phyloP scores from a whole-genome alignment of 2,888 invertebrate species.

The Lordiphosa andalusiaca region DNA sequence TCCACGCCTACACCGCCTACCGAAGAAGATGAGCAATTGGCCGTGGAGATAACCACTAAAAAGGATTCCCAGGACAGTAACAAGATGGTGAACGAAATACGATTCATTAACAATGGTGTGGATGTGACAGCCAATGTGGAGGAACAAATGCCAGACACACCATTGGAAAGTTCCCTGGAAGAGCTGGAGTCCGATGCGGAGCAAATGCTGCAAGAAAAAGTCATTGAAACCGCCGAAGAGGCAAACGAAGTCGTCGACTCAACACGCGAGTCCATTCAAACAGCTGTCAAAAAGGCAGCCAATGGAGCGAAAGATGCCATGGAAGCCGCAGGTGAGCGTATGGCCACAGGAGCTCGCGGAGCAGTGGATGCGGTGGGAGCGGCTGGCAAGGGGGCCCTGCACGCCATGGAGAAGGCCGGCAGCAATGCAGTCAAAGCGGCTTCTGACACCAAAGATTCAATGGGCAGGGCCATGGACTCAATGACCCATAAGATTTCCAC shows the following conservation, averaged over 20 bases:
- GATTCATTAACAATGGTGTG: conserved; percentile 79
- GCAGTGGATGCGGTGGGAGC: conserved; percentile 57
- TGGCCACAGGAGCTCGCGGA: conserved; percentile 43
- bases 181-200: conserved; percentile 34
- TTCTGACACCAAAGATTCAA: conserved; percentile 55
- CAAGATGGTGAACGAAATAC: conserved; percentile 77
- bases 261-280: conserved; percentile 46
- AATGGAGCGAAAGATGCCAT: conserved; percentile 53
- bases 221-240: conserved; percentile 26
- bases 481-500: conserved; percentile 25
- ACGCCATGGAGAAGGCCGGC: conserved; percentile 62
- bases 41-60: conserved; percentile 76
- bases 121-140: conserved; percentile 78
- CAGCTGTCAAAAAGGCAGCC: conserved; percentile 48
- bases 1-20: conserved; percentile 66
- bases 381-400: conserved; percentile 51
- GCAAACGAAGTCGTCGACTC: conserved; percentile 31
- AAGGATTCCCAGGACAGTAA: conserved; percentile 73
- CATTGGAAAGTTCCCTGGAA: conserved; percentile 45
- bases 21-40: conserved; percentile 78
- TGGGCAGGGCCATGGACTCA: conserved; percentile 63
- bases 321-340: conserved; percentile 58
- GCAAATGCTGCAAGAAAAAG: conserved; percentile 35
- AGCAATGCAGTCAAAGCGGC: conserved; percentile 61
- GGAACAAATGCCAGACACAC: conserved; percentile 57